Evolutionary conservation across 1,140 invertebrate genomes (phyloP), one percentile per base, ranked within the genome.

Genomic region (Melipona quadrifasciata): DNA sequence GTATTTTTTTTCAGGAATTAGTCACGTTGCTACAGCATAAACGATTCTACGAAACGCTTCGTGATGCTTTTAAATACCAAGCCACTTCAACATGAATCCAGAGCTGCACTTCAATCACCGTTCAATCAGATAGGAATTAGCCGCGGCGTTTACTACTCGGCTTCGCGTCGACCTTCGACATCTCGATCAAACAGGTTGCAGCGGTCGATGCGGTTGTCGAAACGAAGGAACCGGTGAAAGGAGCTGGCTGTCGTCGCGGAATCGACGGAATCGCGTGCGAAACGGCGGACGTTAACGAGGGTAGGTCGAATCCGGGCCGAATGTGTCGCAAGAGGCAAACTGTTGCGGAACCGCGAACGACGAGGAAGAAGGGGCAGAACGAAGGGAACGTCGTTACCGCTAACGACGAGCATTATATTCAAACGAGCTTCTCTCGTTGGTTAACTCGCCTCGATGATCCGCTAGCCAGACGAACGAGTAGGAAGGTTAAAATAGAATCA

Each of bases 301-400:
- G 84, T 64, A 75, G 64, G 75, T 77, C 78, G 83, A 75, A 68
- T 72, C 73, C 39, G 6, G 84, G 39, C 68, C 67, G 75, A 88
- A 82, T 74, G 65, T 79, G 87, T 80, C 58, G 87, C 84, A 82
- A 89, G 87, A 88, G 86, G 87, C 87, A 89, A 89, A 89, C 87
- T 89, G 87, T 89, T 89, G 87, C 86, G 72, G 83, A 82, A 70
- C 70, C 79, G 67, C 81, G 70, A 68, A 70, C 58, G 71, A 72
- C 47, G 78, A 47, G 39, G 8, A 81, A 81, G 81, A 73, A 80
- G 68, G 78, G 79, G 82, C 31, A 34, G 58, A 61, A 57, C 21
- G 64, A 64, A 71, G 55, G 61, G 58, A 51, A 77, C 77, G 76
- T 57, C 55, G 73, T 51, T 51, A 27, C 55, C 61, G 51, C 74